A percentile compares a stretch with the other conserved stretches of the same genome.
Evolutionary conservation across 2,113 vertebrate species (phyloP).

Genomic region (Caloenas nicobarica): DNA sequence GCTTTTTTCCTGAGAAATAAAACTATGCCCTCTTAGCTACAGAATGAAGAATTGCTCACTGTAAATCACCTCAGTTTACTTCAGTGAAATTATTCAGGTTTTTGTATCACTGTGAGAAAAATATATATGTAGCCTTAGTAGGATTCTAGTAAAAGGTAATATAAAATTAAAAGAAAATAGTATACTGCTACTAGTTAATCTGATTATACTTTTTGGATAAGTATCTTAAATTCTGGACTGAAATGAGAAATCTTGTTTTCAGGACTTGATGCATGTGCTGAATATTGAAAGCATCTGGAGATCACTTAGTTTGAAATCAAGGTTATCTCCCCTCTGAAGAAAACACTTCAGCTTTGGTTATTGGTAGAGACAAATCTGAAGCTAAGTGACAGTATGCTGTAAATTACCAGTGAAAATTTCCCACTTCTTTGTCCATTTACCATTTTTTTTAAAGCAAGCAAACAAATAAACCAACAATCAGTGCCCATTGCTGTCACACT

Average conservation of each 20-base stretch:
- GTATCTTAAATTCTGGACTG: not conserved
- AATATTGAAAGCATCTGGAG: not conserved
- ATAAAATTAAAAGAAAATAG: not conserved
- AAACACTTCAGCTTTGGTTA: not conserved
- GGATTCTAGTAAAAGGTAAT: not conserved
- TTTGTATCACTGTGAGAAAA: not conserved
- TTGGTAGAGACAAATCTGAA: not conserved
- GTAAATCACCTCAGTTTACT: not conserved
- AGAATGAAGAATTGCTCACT: not conserved
- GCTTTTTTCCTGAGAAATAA: not conserved
- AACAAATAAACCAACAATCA: not conserved
- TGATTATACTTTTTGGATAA: not conserved
- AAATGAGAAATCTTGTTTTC: not conserved
- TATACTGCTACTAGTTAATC: not conserved
- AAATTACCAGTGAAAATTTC: not conserved
- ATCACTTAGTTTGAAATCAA: not conserved
- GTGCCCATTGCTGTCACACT: not conserved
- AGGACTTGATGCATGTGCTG: not conserved
- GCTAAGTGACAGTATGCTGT: not conserved
- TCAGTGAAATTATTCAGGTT: not conserved
- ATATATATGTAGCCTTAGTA: not conserved
- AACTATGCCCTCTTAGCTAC: not conserved
- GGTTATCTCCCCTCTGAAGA: not conserved
- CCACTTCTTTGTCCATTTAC: not conserved
- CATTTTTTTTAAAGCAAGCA: not conserved